phyloP scores from a whole-genome alignment of 2,113 vertebrate species.

The Odobenus rosmarus region DNA sequence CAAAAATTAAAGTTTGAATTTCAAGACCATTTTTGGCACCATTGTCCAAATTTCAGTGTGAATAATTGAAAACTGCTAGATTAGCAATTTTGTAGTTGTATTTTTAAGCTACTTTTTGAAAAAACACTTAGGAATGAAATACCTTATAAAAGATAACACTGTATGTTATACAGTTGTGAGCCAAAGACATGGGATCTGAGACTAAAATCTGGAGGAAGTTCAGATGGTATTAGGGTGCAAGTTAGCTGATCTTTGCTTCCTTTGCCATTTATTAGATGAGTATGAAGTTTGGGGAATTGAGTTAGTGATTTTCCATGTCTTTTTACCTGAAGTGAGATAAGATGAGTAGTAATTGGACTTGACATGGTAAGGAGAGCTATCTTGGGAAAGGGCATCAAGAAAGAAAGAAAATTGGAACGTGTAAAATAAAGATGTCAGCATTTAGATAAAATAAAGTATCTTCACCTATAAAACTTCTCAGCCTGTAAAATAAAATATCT shows the following conservation, averaged over 20 bases:
- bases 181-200: neutral
- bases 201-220: neutral
- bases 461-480: neutral
- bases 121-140: neutral
- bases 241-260: neutral
- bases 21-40: neutral
- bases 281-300: neutral
- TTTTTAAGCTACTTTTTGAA: neutral
- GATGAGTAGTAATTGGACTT: neutral
- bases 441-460: neutral
- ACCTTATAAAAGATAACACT: neutral
- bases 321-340: neutral
- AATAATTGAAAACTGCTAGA: neutral
- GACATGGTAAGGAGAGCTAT: neutral
- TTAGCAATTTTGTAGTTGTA: neutral
- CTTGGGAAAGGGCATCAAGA: neutral
- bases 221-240: neutral
- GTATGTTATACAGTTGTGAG: neutral
- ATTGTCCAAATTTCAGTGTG: neutral
- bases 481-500: neutral
- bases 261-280: neutral
- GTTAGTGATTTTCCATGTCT: neutral
- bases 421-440: neutral
- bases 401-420: neutral
- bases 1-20: neutral